Base-by-base conservation (phyloP, 2,113 vertebrate species). In the Crocuta crocuta region DNA sequence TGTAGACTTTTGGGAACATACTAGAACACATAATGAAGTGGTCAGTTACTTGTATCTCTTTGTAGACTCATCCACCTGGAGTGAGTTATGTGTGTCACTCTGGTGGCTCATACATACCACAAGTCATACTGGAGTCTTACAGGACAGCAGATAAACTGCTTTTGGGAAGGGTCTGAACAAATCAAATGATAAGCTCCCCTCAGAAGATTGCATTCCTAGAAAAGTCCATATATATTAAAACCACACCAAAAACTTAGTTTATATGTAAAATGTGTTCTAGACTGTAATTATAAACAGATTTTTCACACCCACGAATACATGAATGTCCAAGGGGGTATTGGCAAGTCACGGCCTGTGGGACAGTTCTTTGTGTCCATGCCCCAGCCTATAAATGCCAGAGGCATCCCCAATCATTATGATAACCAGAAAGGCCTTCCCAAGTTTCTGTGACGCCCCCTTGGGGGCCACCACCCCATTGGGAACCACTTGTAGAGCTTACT, bases 221-320 rank as follows among this genome's bases (percentile, higher is more conserved):
- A 81, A 79, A 92, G 63, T 68, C 35, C 79, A 5, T 93, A 4
- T 58, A 58, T 82, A 89, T 97, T 93, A 92, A 97, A 97, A 95
- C 76, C 61, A 95, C 53, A 91, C 74, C 78, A 39, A 58, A 87
- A 80, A 68, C 24, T 92, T 73, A 55, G 13, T 79, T 94, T 78
- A 17, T 78, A 33, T 86, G 28, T 68, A 89, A 96, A 93, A 86
- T 68, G 65, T 61, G 10, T 80, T 97, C 68, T 97, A 55, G 50
- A 73, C 48, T 95, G 10, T 58, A 94, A 86, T 83, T 83, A 24
- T 55, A 91, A 95, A 83, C 79, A 95, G 78, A 73, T 45, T 87
- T 95, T 93, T 95, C 90, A 80, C 2, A 39, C 10, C 23, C 48
- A 4, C 2, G 10, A 58, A 58, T 61, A 39, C 78, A 35, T 24